phyloP scores from a whole-genome alignment of 2,113 vertebrate genomes.

The Solenodon paradoxus region DNA sequence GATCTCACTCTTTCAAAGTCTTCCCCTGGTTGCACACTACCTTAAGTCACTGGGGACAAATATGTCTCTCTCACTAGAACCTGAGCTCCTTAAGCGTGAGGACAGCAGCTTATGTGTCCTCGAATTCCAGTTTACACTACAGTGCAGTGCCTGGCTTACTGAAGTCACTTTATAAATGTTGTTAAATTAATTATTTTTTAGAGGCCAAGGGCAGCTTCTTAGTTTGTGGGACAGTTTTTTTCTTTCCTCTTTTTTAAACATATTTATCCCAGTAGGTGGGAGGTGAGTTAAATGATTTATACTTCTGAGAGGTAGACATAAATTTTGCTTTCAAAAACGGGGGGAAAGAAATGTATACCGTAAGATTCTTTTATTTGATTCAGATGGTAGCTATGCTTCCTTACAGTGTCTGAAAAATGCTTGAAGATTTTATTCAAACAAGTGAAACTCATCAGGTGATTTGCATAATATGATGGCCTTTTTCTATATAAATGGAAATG shows the following conservation, averaged over 20 bases:
- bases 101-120: background rate
- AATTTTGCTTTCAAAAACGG: background rate
- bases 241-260: background rate
- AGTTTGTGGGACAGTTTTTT: background rate
- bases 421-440: background rate
- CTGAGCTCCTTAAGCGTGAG: background rate
- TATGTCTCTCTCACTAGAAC: background rate
- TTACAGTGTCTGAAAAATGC: background rate
- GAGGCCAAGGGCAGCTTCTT: background rate
- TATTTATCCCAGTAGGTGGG: background rate
- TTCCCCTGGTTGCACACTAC: background rate
- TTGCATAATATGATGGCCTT: background rate
- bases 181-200: background rate
- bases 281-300: background rate
- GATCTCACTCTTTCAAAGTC: background rate
- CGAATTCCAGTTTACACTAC: background rate
- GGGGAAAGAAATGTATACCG: background rate
- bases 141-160: too few relatives aligned
- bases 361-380: background rate
- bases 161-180: background rate
- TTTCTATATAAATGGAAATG: background rate
- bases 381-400: background rate
- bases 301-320: background rate
- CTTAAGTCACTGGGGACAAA: background rate
- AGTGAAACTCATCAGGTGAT: background rate